These are phyloP conservation scores for Chaenodraco wilsoni DNA, from an alignment of 2,797 vertebrate species.

Conservation along the genomic window DNA sequence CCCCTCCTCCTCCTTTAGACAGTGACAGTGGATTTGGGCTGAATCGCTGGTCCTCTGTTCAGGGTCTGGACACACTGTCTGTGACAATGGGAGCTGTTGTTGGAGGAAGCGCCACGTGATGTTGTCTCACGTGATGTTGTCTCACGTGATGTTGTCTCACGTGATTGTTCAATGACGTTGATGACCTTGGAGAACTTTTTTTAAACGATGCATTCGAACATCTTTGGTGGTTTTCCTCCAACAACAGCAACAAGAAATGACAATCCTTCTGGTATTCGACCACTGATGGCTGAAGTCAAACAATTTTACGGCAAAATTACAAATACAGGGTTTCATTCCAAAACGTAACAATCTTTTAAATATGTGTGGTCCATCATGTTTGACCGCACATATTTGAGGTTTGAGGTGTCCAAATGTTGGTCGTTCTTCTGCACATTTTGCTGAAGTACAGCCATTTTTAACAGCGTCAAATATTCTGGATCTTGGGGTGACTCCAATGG, in stretches of 20 bases:
- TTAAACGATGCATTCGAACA: not conserved
- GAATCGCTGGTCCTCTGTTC: conserved; percentile 45
- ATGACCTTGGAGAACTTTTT: conserved; percentile 1
- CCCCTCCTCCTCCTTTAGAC: conserved; percentile 53
- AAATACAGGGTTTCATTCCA: conserved; percentile 50
- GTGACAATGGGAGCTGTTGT: conserved; percentile 42
- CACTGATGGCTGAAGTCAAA: conserved; percentile 27
- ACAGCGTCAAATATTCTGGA: conserved; percentile 1
- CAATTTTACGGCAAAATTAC: conserved; percentile 19
- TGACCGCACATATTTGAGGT: conserved; percentile 8
- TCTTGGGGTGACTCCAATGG: not conserved
- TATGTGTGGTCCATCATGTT: not conserved
- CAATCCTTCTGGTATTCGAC: conserved; percentile 26
- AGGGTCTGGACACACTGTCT: conserved; percentile 48
- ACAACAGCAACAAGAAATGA: conserved; percentile 34
- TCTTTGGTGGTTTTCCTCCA: conserved; percentile 28
- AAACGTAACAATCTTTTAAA: conserved; percentile 18
- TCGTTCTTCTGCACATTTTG: not conserved
- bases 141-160: not conserved
- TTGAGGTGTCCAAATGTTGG: conserved; percentile 10
- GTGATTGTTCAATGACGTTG: conserved; percentile 6
- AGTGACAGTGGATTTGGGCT: conserved; percentile 67
- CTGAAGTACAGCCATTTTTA: not conserved
- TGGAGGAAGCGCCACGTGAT: conserved; percentile 30
- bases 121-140: not conserved